Conservation (phyloP, 2,888 invertebrate genomes). For the Epirrhoe tristata region DNA sequence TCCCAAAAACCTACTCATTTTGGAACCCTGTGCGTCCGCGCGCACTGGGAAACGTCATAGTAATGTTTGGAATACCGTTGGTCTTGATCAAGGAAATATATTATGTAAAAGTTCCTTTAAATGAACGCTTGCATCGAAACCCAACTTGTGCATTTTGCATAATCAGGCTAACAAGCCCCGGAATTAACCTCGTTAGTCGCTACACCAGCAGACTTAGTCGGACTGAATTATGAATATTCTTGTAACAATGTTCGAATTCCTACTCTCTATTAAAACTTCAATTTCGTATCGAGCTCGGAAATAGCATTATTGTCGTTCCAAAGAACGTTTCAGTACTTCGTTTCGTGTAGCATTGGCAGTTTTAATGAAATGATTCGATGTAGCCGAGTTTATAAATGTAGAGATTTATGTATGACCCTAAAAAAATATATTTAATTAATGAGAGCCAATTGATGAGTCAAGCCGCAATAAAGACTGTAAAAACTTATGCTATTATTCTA, state of each 20-base stretch:
- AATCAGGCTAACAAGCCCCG: conserved; percentile 33
- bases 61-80: too few relatives aligned
- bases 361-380: too few relatives aligned
- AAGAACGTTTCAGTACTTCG: background rate
- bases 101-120: background rate
- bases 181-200: conserved; percentile 52
- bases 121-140: conserved; percentile 4
- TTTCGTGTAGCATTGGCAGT: too few relatives aligned
- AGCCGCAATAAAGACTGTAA: too few relatives aligned
- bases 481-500: too few relatives aligned
- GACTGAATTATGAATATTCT: conserved; percentile 48
- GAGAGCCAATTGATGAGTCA: too few relatives aligned
- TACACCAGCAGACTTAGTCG: conserved; percentile 41
- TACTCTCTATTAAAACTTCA: background rate
- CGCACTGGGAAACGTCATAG: too few relatives aligned
- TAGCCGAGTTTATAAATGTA: too few relatives aligned
- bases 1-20: too few relatives aligned
- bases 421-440: too few relatives aligned
- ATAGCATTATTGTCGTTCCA: background rate
- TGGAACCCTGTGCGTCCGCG: too few relatives aligned
- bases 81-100: background rate
- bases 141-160: conserved; percentile 13
- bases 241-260: conserved; percentile 40
- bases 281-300: background rate
- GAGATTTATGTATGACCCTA: too few relatives aligned